Evolutionary conservation across 2,113 vertebrate species (phyloP), one percentile per base, ranked within the genome.

Genomic region (Spea bombifrons): DNA sequence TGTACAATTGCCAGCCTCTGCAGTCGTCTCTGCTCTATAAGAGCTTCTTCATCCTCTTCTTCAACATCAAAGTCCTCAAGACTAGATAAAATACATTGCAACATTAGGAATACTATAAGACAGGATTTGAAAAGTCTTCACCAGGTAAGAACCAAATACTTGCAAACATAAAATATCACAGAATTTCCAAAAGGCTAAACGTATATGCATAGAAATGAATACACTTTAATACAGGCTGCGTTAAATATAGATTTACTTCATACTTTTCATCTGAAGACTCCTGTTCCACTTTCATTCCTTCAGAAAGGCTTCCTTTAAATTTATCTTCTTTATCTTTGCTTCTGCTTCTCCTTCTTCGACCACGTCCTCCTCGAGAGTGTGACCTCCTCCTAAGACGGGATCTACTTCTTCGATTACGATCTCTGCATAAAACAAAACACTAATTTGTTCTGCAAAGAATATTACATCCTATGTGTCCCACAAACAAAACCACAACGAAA

Each of bases 221-320:
- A 30, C 1, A 30, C 30, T 30, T 30, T 30, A 30, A 30, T 30
- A 30, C 30, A 30, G 30, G 30, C 30, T 2, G 2, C 30, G 30
- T 1, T 30, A 30, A 30, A 30, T 30, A 30, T 30, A 30, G 30
- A 53, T 53, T 53, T 10, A 53, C 10, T 63, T 66, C 95, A 94
- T 92, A 99, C 96, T 96, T 92, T 86, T 99, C 97, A 83, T 94
- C 96, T 61, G 97, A 98, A 68, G 96, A 96, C 47, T 99, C 97
- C 80, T 96, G 93, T 82, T 96, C 97, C 0, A 84, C 91, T 84
- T 99, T 99, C 97, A 98, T 98, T 74, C 97, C 97, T 88, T 99
- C 97, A 9, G 97, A 99, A 59, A 99, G 94, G 78, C 97, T 99
- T 67, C 97, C 97, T 88, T 99, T 99, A 87, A 97, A 99, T 88